These are phyloP conservation scores for Microctonus hyperodae DNA, from an alignment of 2,888 invertebrate genomes.

Conservation along the genomic window DNA sequence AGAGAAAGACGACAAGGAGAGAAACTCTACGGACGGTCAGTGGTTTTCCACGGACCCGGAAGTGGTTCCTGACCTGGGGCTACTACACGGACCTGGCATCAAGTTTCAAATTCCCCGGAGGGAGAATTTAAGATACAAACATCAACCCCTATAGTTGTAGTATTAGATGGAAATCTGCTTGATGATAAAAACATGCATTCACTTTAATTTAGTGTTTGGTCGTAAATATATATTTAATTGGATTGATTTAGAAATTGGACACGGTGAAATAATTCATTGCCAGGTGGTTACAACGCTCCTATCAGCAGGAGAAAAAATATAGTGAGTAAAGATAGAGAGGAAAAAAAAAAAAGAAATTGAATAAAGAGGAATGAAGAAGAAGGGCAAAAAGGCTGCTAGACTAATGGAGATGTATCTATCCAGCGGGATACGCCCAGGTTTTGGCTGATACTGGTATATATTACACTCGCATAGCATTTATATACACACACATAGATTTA, in stretches of 20 bases:
- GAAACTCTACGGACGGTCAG: constrained; percentile 44
- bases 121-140: constrained; percentile 27
- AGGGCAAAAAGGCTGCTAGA: constrained; percentile 15
- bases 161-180: neutral
- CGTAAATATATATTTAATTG: constrained; percentile 1
- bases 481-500: too few relatives aligned
- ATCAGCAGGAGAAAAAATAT: constrained; percentile 11
- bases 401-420: constrained; percentile 48
- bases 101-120: constrained; percentile 44
- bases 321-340: neutral
- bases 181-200: neutral
- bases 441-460: constrained; percentile 23
- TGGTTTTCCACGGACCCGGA: constrained; percentile 33
- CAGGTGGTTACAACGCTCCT: constrained; percentile 30
- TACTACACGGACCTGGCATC: constrained; percentile 43
- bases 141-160: neutral
- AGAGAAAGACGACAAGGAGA: constrained; percentile 26
- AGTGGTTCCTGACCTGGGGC: constrained; percentile 30
- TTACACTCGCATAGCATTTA: too few relatives aligned
- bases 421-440: constrained; percentile 41
- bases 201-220: neutral
- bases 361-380: neutral
- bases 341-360: neutral
- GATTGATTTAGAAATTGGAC: constrained; percentile 19
- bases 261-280: constrained; percentile 34